phyloP scores from a whole-genome alignment of 2,113 vertebrate species.

The Ochotona curzoniae region DNA sequence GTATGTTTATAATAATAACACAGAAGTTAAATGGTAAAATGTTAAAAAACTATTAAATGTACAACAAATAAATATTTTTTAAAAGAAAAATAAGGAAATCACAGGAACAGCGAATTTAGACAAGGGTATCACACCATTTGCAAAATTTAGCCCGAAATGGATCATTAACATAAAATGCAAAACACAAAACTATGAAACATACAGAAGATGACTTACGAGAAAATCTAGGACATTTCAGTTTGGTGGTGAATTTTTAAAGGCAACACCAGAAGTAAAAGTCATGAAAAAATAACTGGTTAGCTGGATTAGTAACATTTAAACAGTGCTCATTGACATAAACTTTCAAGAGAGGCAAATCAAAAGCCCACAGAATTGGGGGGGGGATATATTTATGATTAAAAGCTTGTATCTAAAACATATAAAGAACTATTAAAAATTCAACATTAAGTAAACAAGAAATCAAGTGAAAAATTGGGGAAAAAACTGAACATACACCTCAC shows the following conservation, averaged over 20 bases:
- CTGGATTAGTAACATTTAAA: background rate
- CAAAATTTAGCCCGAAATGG: background rate
- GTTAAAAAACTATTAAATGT: too few relatives aligned
- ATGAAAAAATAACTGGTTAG: background rate
- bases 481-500: background rate
- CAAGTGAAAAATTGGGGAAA: background rate
- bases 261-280: background rate
- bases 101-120: background rate
- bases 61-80: too few relatives aligned
- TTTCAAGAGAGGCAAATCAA: background rate
- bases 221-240: background rate
- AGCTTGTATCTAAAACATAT: background rate
- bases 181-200: background rate
- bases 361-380: background rate
- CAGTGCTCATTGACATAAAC: background rate
- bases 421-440: background rate
- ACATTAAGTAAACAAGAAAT: background rate
- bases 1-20: too few relatives aligned
- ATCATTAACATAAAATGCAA: background rate
- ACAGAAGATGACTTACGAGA: background rate
- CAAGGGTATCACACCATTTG: background rate
- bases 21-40: too few relatives aligned
- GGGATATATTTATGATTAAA: background rate
- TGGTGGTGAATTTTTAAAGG: background rate
- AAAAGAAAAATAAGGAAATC: too few relatives aligned